Percentiles rank a stretch among this genome's conserved stretches.
Conservation (phyloP, 2,888 invertebrate genomes). For the Helobdella robusta region DNA sequence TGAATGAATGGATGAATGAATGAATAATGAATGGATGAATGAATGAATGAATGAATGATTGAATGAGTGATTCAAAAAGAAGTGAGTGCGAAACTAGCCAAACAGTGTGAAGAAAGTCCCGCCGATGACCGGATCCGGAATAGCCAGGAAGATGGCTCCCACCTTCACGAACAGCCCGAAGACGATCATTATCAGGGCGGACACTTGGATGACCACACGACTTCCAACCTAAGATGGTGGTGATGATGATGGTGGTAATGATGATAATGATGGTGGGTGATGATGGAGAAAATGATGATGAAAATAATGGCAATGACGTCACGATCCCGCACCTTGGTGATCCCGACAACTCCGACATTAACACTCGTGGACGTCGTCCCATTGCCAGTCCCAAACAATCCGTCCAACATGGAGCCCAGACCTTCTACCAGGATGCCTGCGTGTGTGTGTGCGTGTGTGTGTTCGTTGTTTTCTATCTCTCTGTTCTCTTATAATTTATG, state of each 20-base stretch:
- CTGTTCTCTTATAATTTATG: no score
- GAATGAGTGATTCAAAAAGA: not conserved
- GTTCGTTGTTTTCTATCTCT: no score
- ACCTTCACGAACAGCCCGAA: slow-evolving; percentile 51
- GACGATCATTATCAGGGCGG: slow-evolving; percentile 49
- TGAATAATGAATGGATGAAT: not conserved
- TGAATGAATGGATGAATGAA: not conserved
- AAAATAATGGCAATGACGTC: not conserved
- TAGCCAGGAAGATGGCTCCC: slow-evolving; percentile 51
- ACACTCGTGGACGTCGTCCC: slow-evolving; percentile 82
- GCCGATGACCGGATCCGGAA: slow-evolving; percentile 53
- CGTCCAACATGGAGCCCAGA: slow-evolving; percentile 69
- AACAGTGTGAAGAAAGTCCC: slow-evolving; percentile 45
- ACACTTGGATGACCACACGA: slow-evolving; percentile 48
- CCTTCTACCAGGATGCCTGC: slow-evolving; percentile 60
- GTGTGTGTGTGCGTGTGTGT: not conserved
- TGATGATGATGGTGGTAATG: no score
- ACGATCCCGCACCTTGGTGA: slow-evolving; percentile 62
- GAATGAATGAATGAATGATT: not conserved
- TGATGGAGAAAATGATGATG: no score
- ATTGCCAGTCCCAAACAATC: slow-evolving; percentile 74
- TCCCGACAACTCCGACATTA: slow-evolving; percentile 80
- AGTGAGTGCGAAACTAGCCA: slow-evolving; percentile 35
- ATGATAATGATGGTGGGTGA: no score
- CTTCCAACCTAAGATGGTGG: no score